Evolutionary conservation across 1,140 invertebrate species (phyloP).

Genomic region (Pseudachorutes palmiensis): DNA sequence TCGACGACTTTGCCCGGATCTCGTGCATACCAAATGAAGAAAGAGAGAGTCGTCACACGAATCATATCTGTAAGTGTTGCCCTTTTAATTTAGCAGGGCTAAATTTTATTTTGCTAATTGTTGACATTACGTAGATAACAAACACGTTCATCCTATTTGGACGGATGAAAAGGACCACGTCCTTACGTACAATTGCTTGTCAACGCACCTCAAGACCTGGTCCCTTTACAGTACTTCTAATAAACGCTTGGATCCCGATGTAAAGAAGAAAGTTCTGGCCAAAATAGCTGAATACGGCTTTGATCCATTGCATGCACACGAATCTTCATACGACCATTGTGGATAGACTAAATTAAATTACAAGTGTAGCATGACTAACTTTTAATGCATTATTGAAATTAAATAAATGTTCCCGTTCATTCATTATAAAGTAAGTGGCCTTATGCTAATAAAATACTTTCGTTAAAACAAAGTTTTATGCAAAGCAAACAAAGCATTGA

Average conservation of each 20-base stretch:
- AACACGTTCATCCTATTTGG: background rate
- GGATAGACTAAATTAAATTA: background rate
- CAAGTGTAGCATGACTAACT: background rate
- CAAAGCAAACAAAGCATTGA: too few relatives aligned
- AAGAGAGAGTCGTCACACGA: background rate
- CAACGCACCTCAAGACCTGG: background rate
- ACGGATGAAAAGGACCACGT: background rate
- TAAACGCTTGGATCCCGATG: background rate
- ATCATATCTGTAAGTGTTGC: constrained; percentile 6
- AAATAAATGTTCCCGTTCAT: too few relatives aligned
- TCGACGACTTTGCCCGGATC: background rate
- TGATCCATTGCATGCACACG: background rate
- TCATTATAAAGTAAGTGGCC: too few relatives aligned
- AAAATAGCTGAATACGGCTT: constrained; percentile 1
- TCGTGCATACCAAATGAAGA: background rate
- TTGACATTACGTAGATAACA: too few relatives aligned
- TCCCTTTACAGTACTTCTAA: background rate
- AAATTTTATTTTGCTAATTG: background rate
- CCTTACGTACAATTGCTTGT: background rate
- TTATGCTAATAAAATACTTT: too few relatives aligned
- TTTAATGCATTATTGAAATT: background rate
- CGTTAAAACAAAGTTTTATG: too few relatives aligned
- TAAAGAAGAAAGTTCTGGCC: background rate
- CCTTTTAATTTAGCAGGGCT: background rate
- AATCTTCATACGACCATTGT: background rate